Conservation (phyloP, 37 sponge, comb jelly and placozoan species). For the Tethya wilhelma region DNA sequence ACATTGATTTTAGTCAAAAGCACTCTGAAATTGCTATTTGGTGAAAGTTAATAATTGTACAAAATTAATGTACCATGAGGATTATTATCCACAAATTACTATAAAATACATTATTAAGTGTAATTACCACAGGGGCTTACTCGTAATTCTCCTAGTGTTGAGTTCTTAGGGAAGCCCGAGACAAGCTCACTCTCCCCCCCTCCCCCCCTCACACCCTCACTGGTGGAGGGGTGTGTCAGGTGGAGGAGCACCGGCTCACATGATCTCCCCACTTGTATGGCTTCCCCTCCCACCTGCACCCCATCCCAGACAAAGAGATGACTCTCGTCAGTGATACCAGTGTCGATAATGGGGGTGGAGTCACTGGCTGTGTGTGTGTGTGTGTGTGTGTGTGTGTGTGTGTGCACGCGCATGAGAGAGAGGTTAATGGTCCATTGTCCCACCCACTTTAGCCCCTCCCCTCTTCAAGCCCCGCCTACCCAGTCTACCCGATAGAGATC, state of each 20-base stretch:
- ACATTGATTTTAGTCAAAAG: too few relatives aligned
- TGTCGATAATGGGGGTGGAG: slow-evolving; percentile 68
- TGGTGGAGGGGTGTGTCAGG: slow-evolving; percentile 53
- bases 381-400: too few relatives aligned
- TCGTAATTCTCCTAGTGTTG: slow-evolving; percentile 54
- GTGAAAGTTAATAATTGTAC: too few relatives aligned
- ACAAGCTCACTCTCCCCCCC: slow-evolving; percentile 26
- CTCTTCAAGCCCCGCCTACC: neutral
- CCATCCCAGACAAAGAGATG: slow-evolving; percentile 80
- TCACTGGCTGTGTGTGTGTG: slow-evolving; percentile 34
- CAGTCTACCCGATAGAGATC: slow-evolving; percentile 40
- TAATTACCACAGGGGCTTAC: too few relatives aligned
- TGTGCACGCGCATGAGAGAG: neutral
- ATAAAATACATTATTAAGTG: too few relatives aligned
- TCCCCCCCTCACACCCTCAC: neutral
- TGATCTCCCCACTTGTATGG: slow-evolving; percentile 24
- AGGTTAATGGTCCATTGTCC: neutral
- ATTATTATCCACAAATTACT: too few relatives aligned
- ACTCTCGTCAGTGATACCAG: slow-evolving; percentile 31
- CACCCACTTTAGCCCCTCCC: neutral
- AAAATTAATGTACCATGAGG: too few relatives aligned
- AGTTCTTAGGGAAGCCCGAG: slow-evolving; percentile 45
- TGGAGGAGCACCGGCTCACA: slow-evolving; percentile 76
- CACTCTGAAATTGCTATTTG: too few relatives aligned
- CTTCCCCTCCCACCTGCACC: slow-evolving; percentile 43